These are phyloP conservation scores for Perizoma affinitatum DNA, from an alignment of 2,888 invertebrate species.

Conservation along the genomic window DNA sequence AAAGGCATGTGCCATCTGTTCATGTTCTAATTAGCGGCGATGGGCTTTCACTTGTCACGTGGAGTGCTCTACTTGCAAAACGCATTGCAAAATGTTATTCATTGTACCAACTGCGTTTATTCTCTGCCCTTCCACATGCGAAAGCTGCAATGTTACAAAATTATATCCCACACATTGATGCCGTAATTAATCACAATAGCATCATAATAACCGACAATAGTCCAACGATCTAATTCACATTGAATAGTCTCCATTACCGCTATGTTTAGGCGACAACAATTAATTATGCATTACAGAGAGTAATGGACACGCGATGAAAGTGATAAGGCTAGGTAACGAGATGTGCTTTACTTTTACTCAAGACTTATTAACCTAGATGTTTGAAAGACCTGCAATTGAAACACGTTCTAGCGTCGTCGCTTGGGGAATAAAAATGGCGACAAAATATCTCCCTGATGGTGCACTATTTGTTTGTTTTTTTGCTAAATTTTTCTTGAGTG, in stretches of 20 bases:
- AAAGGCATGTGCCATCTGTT: no score
- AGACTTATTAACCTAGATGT: constrained; percentile 46
- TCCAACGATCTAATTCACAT: constrained; percentile 35
- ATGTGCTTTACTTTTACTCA: constrained; percentile 53
- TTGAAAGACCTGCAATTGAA: constrained; percentile 19
- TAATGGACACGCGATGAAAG: constrained; percentile 55
- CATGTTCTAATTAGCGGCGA: no score
- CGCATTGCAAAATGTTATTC: neutral
- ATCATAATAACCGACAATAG: constrained; percentile 26
- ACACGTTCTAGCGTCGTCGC: neutral
- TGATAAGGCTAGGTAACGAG: constrained; percentile 51
- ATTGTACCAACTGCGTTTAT: neutral
- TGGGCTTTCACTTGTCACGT: no score
- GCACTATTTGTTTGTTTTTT: no score
- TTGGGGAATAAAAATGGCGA: neutral
- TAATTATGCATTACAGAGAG: constrained; percentile 53
- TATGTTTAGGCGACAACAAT: constrained; percentile 51
- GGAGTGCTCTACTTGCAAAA: no score
- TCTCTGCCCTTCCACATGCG: constrained; percentile 13
- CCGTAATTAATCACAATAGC: constrained; percentile 32
- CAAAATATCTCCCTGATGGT: neutral
- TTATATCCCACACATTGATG: constrained; percentile 32
- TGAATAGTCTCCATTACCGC: constrained; percentile 57
- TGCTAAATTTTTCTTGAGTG: no score
- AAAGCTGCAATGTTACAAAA: constrained; percentile 30